Conservation (phyloP, 1,140 invertebrate genomes). For the Drosophila nebulosa region DNA sequence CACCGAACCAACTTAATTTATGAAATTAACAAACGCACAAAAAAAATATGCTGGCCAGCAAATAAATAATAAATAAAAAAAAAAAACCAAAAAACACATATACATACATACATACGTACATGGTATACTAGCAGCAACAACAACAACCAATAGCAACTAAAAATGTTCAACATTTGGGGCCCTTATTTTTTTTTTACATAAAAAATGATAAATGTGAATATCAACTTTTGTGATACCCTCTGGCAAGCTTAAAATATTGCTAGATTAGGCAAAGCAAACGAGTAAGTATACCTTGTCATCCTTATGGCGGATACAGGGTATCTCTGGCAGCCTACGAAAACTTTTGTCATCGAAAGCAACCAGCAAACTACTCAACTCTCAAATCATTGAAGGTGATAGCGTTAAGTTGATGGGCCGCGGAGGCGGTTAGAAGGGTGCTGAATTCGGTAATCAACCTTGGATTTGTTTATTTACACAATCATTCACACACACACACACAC, state of each 20-base stretch:
- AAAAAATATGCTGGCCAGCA: conserved; percentile 38
- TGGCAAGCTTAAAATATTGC: background rate
- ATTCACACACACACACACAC: conserved; percentile 39
- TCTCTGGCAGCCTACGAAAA: conserved; percentile 45
- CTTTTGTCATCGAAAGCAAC: conserved; percentile 64
- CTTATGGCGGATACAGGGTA: background rate
- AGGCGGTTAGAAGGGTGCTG: conserved; percentile 3
- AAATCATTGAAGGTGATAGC: conserved; percentile 49
- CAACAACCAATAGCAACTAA: background rate
- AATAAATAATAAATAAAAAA: conserved; percentile 65
- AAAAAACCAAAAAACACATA: conserved; percentile 31
- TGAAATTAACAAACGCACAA: conserved; percentile 67
- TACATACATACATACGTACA: background rate
- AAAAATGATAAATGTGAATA: background rate
- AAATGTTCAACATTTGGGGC: background rate
- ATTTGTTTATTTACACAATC: conserved; percentile 46
- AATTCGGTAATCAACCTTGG: conserved; percentile 73
- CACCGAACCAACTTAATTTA: conserved; percentile 61
- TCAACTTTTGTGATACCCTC: background rate
- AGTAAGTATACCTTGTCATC: too few relatives aligned
- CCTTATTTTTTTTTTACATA: background rate
- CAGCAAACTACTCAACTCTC: conserved; percentile 29
- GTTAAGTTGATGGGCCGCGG: conserved; percentile 9
- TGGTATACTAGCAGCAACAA: background rate
- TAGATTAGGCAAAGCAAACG: too few relatives aligned